phyloP scores from a whole-genome alignment of 2,113 vertebrate species.

The Alosa alosa region DNA sequence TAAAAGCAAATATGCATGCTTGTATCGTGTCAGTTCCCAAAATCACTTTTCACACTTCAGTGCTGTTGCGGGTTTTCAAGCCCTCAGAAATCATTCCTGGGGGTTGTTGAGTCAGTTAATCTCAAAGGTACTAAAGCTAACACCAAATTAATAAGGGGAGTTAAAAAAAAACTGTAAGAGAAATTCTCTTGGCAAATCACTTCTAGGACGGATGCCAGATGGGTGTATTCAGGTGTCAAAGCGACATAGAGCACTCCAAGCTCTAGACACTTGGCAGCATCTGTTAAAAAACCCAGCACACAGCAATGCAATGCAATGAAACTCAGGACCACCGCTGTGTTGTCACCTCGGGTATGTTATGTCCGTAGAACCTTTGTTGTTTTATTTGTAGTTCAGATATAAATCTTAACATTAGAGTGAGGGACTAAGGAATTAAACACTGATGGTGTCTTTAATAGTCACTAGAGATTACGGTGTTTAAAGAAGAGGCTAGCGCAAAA shows the following conservation, averaged over 20 bases:
- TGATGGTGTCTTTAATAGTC: background rate
- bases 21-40: slow-evolving; percentile 44
- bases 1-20: slow-evolving; percentile 52
- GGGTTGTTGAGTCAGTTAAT: slow-evolving; percentile 43
- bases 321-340: too few relatives aligned
- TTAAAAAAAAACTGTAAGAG: slow-evolving; percentile 40
- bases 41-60: slow-evolving; percentile 54
- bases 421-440: background rate
- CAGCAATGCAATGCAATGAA: too few relatives aligned
- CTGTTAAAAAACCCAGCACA: too few relatives aligned
- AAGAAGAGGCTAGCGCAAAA: slow-evolving; percentile 10
- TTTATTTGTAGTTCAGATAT: background rate
- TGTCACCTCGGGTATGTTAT: background rate
- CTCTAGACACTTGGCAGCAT: background rate
- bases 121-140: slow-evolving; percentile 48
- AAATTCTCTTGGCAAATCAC: background rate
- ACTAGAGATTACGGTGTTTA: slow-evolving; percentile 1
- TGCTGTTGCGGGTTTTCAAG: slow-evolving; percentile 37
- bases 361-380: background rate
- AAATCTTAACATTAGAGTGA: slow-evolving; percentile 25
- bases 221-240: slow-evolving; percentile 50
- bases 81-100: slow-evolving; percentile 20
- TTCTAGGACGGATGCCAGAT: slow-evolving; percentile 23
- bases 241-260: slow-evolving; percentile 45
- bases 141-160: slow-evolving; percentile 43